phyloP scores from a whole-genome alignment of 2,113 vertebrate genomes.

The Tragulus kanchil region DNA sequence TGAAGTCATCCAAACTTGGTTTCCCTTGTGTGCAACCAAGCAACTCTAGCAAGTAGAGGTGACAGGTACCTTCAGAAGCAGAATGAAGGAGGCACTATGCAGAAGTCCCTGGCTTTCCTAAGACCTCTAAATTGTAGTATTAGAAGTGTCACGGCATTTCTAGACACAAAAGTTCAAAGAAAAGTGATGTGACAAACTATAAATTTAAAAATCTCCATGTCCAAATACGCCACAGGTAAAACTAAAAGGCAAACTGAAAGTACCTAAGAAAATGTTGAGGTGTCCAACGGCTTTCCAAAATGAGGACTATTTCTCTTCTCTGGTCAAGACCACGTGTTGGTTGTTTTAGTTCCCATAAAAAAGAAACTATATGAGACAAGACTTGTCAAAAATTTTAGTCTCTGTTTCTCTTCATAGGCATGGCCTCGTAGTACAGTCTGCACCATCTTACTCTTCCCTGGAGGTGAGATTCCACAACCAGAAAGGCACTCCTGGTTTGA shows the following conservation, averaged over 20 bases:
- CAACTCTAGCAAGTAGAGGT: neutral
- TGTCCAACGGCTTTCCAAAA: neutral
- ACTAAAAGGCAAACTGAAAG: slow-evolving; percentile 7
- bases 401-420: neutral
- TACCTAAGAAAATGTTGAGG: neutral
- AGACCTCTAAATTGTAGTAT: neutral
- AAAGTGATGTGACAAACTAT: neutral
- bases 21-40: neutral
- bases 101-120: neutral
- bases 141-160: neutral
- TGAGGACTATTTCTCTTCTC: neutral
- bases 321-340: neutral
- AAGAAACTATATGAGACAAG: slow-evolving; percentile 22
- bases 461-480: neutral
- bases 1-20: neutral
- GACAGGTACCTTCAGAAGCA: neutral
- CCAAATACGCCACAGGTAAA: neutral
- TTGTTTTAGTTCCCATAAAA: neutral
- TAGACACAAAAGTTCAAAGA: slow-evolving; percentile 8
- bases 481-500: neutral
- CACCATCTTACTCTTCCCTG: neutral
- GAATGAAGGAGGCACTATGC: neutral
- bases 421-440: neutral
- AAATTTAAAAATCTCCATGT: neutral
- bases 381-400: neutral